A percentile compares a stretch with the other conserved stretches of the same genome.
Conservation (phyloP, 2,797 vertebrate species). For the Ciconia nigra region DNA sequence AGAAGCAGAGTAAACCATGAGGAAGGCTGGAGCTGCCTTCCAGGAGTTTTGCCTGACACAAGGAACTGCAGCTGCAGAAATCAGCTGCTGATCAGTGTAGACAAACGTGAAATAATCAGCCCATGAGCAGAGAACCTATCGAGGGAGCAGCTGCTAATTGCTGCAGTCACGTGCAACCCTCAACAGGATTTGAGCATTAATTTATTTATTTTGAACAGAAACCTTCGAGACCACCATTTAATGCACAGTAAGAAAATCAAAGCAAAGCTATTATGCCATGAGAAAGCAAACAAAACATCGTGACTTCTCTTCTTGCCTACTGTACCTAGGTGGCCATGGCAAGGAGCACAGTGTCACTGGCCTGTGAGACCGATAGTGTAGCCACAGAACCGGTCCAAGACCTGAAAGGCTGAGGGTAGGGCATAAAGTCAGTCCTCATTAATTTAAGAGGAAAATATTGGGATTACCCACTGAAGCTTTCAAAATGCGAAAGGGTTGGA, state of each 20-base stretch:
- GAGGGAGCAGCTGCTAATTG: background rate
- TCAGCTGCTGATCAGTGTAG: background rate
- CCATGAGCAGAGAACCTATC: background rate
- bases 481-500: background rate
- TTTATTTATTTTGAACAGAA: background rate
- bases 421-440: background rate
- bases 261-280: background rate
- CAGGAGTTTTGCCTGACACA: background rate
- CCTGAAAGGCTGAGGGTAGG: background rate
- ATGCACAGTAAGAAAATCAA: background rate
- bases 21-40: background rate
- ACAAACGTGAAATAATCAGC: background rate
- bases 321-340: accelerated
- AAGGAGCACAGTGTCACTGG: background rate
- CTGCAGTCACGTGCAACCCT: background rate
- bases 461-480: background rate
- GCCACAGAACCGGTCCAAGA: background rate
- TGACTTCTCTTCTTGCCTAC: background rate
- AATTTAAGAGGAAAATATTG: background rate
- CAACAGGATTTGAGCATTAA: background rate
- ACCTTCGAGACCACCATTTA: background rate
- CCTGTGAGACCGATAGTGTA: background rate
- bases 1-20: background rate
- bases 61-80: background rate
- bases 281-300: background rate